These are phyloP conservation scores for Acrocera orbiculus DNA, from an alignment of 2,888 invertebrate genomes.

Conservation along the genomic window DNA sequence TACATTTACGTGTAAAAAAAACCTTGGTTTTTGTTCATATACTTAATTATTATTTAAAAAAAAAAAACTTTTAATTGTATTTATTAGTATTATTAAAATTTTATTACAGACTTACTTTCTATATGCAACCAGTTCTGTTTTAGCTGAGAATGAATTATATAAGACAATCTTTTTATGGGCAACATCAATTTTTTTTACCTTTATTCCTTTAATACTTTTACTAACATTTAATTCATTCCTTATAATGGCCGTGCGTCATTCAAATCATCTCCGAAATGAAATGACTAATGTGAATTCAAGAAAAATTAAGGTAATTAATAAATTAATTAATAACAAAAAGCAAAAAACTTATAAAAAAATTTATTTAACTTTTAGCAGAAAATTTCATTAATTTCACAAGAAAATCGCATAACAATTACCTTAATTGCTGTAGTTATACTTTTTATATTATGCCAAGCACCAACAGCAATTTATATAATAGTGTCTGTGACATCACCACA, in stretches of 20 bases:
- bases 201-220: conserved; percentile 48
- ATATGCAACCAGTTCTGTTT: no score
- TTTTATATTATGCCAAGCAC: conserved; percentile 56
- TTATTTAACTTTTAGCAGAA: neutral
- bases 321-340: neutral
- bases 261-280: conserved; percentile 35
- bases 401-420: conserved; percentile 57
- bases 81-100: no score
- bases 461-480: conserved; percentile 43
- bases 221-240: conserved; percentile 57
- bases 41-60: no score
- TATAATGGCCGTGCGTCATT: conserved; percentile 43
- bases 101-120: no score
- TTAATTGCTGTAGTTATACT: conserved; percentile 57
- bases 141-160: no score
- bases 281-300: conserved; percentile 35
- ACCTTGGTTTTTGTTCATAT: no score
- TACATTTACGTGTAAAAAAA: no score
- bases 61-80: no score
- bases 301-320: conserved; percentile 9
- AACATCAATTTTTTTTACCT: conserved; percentile 41
- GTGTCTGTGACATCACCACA: no score
- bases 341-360: no score
- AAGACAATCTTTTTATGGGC: no score
- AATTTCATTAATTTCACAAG: conserved; percentile 26